These are phyloP conservation scores for Ichneumoninae sp. DNA, from an alignment of 2,888 invertebrate genomes.

Conservation along the genomic window DNA sequence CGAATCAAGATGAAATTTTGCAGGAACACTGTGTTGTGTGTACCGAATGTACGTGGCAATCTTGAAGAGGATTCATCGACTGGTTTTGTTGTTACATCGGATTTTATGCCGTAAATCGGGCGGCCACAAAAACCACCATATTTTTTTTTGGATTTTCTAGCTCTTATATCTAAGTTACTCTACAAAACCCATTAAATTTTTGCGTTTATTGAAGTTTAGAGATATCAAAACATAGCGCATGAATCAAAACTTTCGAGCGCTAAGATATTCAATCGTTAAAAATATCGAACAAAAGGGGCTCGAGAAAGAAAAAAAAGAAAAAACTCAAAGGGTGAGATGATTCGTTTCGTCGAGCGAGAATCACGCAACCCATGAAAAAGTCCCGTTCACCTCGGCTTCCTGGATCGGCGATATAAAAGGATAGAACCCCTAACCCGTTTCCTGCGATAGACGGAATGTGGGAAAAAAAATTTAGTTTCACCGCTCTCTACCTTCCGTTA, in stretches of 20 bases:
- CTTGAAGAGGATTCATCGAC: background rate
- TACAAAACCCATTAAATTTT: background rate
- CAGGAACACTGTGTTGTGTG: background rate
- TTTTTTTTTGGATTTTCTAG: background rate
- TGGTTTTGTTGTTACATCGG: background rate
- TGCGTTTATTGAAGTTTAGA: background rate
- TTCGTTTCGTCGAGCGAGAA: slow-evolving; percentile 49
- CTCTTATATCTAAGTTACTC: background rate
- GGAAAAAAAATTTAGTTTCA: slow-evolving; percentile 76
- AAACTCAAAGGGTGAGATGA: slow-evolving; percentile 34
- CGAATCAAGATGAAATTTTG: background rate
- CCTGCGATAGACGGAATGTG: slow-evolving; percentile 81
- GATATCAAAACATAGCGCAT: background rate
- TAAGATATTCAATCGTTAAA: slow-evolving; percentile 40
- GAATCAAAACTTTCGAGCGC: background rate
- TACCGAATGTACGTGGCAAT: background rate
- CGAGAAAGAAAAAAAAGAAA: background rate
- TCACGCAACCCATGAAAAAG: slow-evolving; percentile 52
- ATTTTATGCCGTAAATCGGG: background rate
- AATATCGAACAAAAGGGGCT: slow-evolving; percentile 37
- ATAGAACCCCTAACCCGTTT: slow-evolving; percentile 40
- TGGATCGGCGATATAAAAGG: slow-evolving; percentile 32
- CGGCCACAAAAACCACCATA: no score
- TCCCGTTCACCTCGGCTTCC: slow-evolving; percentile 54
- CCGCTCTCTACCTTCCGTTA: slow-evolving; percentile 77